These are phyloP conservation scores for Urosaurus nigricauda DNA, from an alignment of 2,797 vertebrate genomes.

Conservation along the genomic window DNA sequence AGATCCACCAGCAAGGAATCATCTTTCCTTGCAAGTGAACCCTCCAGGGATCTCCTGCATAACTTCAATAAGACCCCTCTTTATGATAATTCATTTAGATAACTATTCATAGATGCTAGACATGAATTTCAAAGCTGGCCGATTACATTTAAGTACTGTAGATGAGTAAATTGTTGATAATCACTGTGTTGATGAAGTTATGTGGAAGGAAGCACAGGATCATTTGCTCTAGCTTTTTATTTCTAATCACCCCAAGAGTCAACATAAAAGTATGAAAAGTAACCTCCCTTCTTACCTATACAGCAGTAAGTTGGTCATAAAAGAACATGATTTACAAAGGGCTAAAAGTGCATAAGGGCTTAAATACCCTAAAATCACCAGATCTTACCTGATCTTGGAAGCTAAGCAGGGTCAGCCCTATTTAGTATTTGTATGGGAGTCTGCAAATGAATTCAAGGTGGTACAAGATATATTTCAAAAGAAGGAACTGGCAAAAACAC, in stretches of 20 bases:
- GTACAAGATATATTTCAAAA: too few species aligned
- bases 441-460: too few species aligned
- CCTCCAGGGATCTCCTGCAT: not conserved
- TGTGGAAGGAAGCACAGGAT: not conserved
- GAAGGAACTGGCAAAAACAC: too few species aligned
- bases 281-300: not conserved
- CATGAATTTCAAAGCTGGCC: constrained; percentile 11
- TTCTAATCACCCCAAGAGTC: too few species aligned
- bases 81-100: not conserved
- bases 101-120: not conserved
- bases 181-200: not conserved
- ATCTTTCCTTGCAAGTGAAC: constrained; percentile 41
- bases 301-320: not conserved
- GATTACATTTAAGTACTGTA: not conserved
- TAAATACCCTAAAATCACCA: too few species aligned
- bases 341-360: too few species aligned
- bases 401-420: too few species aligned
- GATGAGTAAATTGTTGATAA: constrained; percentile 16
- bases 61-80: not conserved
- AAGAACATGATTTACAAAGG: too few species aligned
- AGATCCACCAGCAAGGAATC: constrained; percentile 36
- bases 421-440: too few species aligned
- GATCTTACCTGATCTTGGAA: too few species aligned
- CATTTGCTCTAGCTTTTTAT: not conserved
- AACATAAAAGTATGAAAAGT: not conserved